Evolutionary conservation across 2,888 invertebrate genomes (phyloP).

Genomic region (Brachyptera putata): DNA sequence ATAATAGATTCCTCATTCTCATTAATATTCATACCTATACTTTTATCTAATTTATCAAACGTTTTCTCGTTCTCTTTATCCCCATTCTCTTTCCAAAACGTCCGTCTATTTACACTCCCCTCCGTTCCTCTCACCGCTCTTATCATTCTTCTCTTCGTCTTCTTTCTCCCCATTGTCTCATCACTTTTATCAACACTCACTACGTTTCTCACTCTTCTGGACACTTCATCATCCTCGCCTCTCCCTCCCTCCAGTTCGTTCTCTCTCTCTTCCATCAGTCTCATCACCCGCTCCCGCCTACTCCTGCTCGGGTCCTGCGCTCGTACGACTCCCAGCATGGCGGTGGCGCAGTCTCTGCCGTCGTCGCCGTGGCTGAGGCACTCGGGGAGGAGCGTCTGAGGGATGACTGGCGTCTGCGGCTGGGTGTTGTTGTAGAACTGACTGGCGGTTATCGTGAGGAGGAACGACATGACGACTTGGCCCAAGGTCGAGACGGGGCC

Average conservation of each 20-base stretch:
- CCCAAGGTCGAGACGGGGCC: not conserved
- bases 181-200: not conserved
- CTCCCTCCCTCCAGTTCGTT: not conserved
- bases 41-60: too few species aligned
- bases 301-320: not conserved
- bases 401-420: not conserved
- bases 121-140: too few species aligned
- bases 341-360: conserved; percentile 2
- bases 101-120: not conserved
- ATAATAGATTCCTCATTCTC: too few species aligned
- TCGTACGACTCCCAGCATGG: not conserved
- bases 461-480: conserved; percentile 14
- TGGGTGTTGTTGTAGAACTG: not conserved
- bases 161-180: too few species aligned
- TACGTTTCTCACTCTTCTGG: not conserved
- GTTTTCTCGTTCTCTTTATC: too few species aligned
- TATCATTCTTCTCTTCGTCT: too few species aligned
- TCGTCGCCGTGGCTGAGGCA: not conserved
- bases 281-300: not conserved
- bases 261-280: not conserved
- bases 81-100: not conserved
- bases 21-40: too few species aligned
- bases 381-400: not conserved
- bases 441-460: not conserved
- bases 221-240: too few species aligned